Percentiles rank a stretch among this genome's conserved stretches.
Conservation (phyloP, 2,113 vertebrate species). For the Colistium nudipinnis region DNA sequence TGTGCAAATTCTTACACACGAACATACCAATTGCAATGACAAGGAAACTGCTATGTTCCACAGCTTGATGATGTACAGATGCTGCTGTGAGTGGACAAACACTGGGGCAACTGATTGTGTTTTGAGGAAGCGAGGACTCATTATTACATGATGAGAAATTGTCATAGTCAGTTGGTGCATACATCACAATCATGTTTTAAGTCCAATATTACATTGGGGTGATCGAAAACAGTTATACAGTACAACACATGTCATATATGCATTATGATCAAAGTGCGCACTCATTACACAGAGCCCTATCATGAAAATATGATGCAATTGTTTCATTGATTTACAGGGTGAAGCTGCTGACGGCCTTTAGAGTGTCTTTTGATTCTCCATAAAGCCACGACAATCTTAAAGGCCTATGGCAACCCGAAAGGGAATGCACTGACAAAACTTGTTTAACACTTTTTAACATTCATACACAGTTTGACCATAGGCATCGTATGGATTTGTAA, state of each 20-base stretch:
- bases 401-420: not conserved
- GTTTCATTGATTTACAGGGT: slow-evolving; percentile 7
- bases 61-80: not conserved
- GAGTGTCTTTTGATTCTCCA: slow-evolving; percentile 4
- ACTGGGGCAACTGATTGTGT: not conserved
- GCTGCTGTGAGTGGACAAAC: not conserved
- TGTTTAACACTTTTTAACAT: slow-evolving; percentile 10
- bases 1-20: too few species aligned
- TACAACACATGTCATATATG: too few species aligned
- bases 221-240: too few species aligned
- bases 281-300: not conserved
- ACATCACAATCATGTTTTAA: too few species aligned
- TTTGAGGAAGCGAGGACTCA: too few species aligned
- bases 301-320: not conserved
- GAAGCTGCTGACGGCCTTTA: slow-evolving; percentile 9
- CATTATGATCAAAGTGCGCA: too few species aligned
- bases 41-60: too few species aligned
- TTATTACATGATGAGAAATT: not conserved
- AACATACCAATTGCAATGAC: too few species aligned
- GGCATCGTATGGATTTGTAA: not conserved
- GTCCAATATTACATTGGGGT: too few species aligned
- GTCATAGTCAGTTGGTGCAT: not conserved
- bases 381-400: not conserved
- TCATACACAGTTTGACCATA: not conserved
- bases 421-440: not conserved